Evolutionary conservation across 1,140 invertebrate genomes (phyloP), one percentile per base, ranked within the genome.

Genomic region (Arctopsyche grandis): DNA sequence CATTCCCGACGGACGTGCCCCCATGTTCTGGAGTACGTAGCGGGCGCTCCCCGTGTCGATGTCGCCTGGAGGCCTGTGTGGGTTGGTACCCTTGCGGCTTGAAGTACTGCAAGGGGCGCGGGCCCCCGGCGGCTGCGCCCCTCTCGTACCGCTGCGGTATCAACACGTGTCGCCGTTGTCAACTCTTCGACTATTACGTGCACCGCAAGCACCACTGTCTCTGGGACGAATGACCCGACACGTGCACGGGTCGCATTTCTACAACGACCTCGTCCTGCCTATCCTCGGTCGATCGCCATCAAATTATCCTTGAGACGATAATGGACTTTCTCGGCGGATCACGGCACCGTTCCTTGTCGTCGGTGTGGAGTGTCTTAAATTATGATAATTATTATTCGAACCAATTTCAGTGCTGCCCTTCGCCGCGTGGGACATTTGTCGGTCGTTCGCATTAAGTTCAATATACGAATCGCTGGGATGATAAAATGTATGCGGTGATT

Each of bases 121-220:
- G 79, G 0, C 66, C 79, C 56, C 73, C 82, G 43, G 79, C 79
- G 0, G 83, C 81, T 14, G 84, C 84, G 60, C 84, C 84, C 38
- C 83, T 85, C 66, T 83, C 83, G 63, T 96, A 96, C 86, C 89
- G 95, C 21, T 98, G 96, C 87, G 96, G 96, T 76, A 98, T 98
- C 83, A 95, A 96, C 87, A 97, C 96, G 9, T 98, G 96, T 86
- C 91, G 93, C 84, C 93, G 94, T 86, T 96, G 95, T 87, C 91
- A 93, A 83, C 91, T 92, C 83, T 97, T 95, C 87, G 90, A 92
- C 52, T 96, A 96, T 87, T 93, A 92, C 85, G 94, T 94, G 24
- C 90, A 91, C 79, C 92, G 94, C 86, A 96, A 96, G 87, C 92
- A 94, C 83, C 91, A 93, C 83, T 97, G 96, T 88, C 87, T 97